Evolutionary conservation across 2,113 vertebrate species (phyloP), one percentile per base, ranked within the genome.

Genomic region (Perca fluviatilis): DNA sequence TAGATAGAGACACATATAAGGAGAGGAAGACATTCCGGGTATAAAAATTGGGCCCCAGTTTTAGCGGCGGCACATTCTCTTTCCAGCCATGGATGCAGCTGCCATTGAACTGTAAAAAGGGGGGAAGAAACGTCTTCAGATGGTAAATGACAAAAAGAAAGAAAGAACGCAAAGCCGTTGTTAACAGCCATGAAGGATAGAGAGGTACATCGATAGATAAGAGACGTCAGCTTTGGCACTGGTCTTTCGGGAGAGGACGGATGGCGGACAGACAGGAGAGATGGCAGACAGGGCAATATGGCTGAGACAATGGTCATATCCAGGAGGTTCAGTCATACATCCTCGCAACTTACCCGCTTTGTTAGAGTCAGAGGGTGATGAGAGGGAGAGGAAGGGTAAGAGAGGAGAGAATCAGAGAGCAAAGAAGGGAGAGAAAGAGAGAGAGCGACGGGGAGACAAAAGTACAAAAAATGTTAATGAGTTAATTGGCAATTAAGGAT

Each of bases 401-500:
- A 95, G 95, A 95, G 80, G 95, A 96, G 89, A 94, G 95, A 94
- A 92, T 74, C 82, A 95, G 94, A 95, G 94, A 96, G 95, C 95
- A 85, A 93, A 92, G 65, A 85, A 94, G 94, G 94, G 94, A 96
- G 47, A 85, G 71, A 83, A 77, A 84, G 77, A 90, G 92, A 87
- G 78, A 88, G 77, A 95, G 89, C 90, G 94, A 96, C 96, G 96
- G 93, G 91, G 95, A 97, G 97, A 97, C 94, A 98, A 97, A 98
- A 97, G 96, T 96, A 97, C 96, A 98, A 93, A 96, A 43, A 89
- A 90, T 96, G 96, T 98, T 98, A 98, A 97, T 96, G 95, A 95
- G 74, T 91, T 78, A 86, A 96, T 95, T 92, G 91, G 93, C 93
- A 96, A 90, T 84, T 77, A 77, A 84, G 21, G 30, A 16, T 68